These are phyloP conservation scores for Azorinus chamasolen DNA, from an alignment of 2,888 invertebrate genomes.

Conservation along the genomic window DNA sequence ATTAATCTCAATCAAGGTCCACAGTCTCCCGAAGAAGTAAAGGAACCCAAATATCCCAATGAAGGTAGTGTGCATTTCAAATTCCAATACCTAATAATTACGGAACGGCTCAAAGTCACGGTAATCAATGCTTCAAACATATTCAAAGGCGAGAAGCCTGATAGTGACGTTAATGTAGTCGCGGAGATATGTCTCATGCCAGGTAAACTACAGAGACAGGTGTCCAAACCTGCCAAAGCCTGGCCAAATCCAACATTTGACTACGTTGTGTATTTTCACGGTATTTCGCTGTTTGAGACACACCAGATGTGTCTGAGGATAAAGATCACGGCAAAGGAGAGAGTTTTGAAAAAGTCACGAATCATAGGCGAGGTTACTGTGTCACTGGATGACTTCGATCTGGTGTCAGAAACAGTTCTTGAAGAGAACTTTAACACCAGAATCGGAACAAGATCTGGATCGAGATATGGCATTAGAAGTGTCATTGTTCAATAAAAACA, in stretches of 20 bases:
- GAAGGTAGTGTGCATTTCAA: constrained; percentile 21
- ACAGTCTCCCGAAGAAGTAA: no score
- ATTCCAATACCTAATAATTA: constrained; percentile 43
- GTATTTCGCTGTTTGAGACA: constrained; percentile 22
- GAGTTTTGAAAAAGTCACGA: neutral
- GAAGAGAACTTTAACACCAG: constrained; percentile 19
- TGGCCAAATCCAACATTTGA: constrained; percentile 19
- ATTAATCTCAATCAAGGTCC: no score
- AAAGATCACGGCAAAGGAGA: constrained; percentile 23
- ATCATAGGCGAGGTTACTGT: constrained; percentile 37
- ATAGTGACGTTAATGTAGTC: constrained; percentile 6
- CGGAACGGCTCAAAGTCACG: constrained; percentile 44
- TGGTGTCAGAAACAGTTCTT: constrained; percentile 26
- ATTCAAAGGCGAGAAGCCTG: constrained; percentile 8
- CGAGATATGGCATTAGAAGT: no score
- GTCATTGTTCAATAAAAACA: no score
- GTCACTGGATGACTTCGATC: constrained; percentile 38
- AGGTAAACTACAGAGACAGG: constrained; percentile 30
- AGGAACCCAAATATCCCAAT: neutral
- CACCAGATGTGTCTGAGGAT: constrained; percentile 37
- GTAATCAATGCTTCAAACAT: constrained; percentile 29
- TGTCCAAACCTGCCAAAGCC: constrained; percentile 12
- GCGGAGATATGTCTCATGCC: constrained; percentile 47
- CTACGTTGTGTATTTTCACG: constrained; percentile 25
- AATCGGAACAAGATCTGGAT: neutral